Evolutionary conservation across 2,113 vertebrate species (phyloP).

Genomic region (Ameiurus melas): DNA sequence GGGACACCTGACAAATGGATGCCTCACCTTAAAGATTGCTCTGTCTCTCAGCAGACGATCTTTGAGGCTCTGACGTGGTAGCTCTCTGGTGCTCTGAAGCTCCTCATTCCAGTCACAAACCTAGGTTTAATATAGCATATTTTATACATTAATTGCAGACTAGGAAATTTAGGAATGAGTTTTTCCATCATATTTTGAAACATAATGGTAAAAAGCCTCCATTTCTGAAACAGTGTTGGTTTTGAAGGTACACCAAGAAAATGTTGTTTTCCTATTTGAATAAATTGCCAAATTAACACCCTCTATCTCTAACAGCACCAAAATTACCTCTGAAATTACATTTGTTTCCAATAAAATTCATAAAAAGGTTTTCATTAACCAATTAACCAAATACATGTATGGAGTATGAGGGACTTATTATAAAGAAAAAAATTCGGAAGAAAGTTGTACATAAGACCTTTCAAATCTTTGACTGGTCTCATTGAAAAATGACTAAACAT

Average conservation of each 20-base stretch:
- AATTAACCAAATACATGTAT: not conserved
- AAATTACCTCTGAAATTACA: not conserved
- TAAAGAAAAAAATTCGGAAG: not conserved
- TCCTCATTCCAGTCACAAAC: constrained; percentile 96
- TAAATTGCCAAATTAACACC: not conserved
- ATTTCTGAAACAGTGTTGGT: not conserved
- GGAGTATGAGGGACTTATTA: not conserved
- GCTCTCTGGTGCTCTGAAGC: constrained; percentile 86
- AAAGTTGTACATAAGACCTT: not conserved
- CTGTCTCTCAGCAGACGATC: constrained; percentile 87
- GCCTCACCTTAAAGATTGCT: constrained; percentile 88
- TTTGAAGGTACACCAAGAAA: not conserved
- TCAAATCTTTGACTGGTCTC: not conserved
- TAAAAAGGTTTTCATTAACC: not conserved
- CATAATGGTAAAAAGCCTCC: not conserved
- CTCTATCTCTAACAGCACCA: not conserved
- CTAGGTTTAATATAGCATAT: constrained; percentile 61
- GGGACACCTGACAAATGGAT: not conserved
- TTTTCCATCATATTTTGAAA: not conserved
- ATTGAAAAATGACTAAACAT: not conserved
- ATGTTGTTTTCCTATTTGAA: not conserved
- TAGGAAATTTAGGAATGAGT: not conserved
- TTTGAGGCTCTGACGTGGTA: constrained; percentile 81
- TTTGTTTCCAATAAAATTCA: not conserved
- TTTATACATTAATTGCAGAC: not conserved